phyloP scores from a whole-genome alignment of 1,140 invertebrate species.

The Scaptodrosophila lebanonensis region DNA sequence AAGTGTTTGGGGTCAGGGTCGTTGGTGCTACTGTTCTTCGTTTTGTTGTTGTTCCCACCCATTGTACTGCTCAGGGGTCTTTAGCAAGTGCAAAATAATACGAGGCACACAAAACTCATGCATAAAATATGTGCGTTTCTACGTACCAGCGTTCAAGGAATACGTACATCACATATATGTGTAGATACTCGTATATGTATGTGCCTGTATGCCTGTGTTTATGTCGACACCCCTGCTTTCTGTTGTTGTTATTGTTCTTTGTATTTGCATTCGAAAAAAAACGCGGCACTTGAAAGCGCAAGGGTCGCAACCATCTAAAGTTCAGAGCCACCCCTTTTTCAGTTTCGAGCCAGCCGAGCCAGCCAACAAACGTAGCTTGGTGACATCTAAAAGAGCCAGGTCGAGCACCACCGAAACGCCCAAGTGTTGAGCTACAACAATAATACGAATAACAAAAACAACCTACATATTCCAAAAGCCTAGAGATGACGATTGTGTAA shows the following conservation, averaged over 20 bases:
- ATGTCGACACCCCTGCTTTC: no score
- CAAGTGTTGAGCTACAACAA: conserved; percentile 62
- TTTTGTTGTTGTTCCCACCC: not conserved
- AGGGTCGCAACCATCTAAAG: no score
- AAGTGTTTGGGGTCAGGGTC: conserved; percentile 58
- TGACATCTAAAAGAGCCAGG: conserved; percentile 67
- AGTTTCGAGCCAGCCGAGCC: no score
- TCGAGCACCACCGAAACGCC: conserved; percentile 3
- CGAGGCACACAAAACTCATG: conserved; percentile 37
- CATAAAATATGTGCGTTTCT: no score
- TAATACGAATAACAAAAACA: conserved; percentile 45
- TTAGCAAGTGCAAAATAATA: conserved; percentile 62
- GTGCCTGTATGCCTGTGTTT: not conserved
- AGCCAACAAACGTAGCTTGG: conserved; percentile 54
- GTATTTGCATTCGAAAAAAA: no score
- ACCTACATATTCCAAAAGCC: conserved; percentile 8
- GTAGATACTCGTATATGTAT: conserved; percentile 6
- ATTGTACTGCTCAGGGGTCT: no score
- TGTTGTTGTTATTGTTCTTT: no score
- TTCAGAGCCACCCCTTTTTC: no score
- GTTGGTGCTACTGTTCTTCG: conserved; percentile 31
- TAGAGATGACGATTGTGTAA: no score
- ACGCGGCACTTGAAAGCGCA: conserved; percentile 9
- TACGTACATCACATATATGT: not conserved
- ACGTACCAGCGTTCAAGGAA: not conserved